A percentile compares a stretch with the other conserved stretches of the same genome.
Evolutionary conservation across 2,113 vertebrate species (phyloP).

Genomic region (Cygnus atratus): DNA sequence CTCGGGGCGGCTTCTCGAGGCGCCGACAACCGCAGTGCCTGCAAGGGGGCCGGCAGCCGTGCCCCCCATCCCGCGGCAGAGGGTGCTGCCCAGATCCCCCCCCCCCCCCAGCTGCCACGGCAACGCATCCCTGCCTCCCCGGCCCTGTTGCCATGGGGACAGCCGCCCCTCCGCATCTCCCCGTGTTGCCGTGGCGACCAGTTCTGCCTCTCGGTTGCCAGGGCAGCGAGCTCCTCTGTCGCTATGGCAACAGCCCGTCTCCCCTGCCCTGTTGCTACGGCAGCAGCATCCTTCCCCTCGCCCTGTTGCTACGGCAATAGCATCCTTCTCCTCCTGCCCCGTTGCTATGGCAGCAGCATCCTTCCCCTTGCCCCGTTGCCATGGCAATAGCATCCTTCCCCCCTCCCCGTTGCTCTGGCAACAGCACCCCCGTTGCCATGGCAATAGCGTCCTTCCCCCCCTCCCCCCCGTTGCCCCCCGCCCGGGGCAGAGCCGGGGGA

Average conservation of each 20-base stretch:
- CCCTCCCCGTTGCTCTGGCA: slow-evolving; percentile 35
- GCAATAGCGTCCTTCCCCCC: slow-evolving; percentile 52
- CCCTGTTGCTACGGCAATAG: too few relatives aligned
- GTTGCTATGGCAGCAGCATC: slow-evolving; percentile 50
- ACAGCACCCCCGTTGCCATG: slow-evolving; percentile 55
- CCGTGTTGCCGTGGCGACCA: slow-evolving; percentile 42
- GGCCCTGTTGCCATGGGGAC: slow-evolving; percentile 59
- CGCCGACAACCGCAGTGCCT: slow-evolving; percentile 14
- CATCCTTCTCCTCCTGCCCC: too few relatives aligned
- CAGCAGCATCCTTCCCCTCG: too few relatives aligned
- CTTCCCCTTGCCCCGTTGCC: slow-evolving; percentile 57
- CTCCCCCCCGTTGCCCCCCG: neutral
- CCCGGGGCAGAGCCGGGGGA: neutral
- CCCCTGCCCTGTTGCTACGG: neutral
- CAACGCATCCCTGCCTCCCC: slow-evolving; percentile 30
- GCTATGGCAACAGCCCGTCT: slow-evolving; percentile 54
- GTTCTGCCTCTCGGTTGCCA: neutral
- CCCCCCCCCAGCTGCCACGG: slow-evolving; percentile 50
- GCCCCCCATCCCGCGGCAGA: slow-evolving; percentile 74
- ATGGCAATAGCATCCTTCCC: slow-evolving; percentile 52
- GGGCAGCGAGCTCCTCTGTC: neutral
- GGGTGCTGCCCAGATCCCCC: slow-evolving; percentile 51
- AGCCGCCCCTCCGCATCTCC: slow-evolving; percentile 42
- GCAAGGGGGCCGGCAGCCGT: slow-evolving; percentile 48
- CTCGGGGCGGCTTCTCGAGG: slow-evolving; percentile 37